A percentile compares a stretch with the other conserved stretches of the same genome.
These are phyloP conservation scores for Metacarcinus magister DNA, from an alignment of 2,888 invertebrate genomes.

Conservation along the genomic window DNA sequence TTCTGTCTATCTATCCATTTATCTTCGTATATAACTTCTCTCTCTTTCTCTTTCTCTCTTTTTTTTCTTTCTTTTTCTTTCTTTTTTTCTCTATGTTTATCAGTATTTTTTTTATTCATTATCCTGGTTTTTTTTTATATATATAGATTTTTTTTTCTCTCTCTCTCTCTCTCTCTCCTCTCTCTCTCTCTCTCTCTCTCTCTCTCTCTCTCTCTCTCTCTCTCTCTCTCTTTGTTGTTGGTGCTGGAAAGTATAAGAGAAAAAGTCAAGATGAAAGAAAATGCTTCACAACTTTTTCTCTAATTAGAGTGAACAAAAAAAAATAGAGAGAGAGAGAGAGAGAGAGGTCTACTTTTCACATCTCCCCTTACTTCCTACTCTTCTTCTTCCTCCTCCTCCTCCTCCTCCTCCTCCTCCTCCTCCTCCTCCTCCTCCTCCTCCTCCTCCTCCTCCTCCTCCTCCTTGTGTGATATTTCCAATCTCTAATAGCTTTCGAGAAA, in stretches of 20 bases:
- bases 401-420: no score
- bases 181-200: neutral
- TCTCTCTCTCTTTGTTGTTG: neutral
- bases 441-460: no score
- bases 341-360: neutral
- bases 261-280: neutral
- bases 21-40: no score
- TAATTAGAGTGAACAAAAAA: neutral
- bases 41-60: no score
- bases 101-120: no score
- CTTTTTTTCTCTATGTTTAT: no score
- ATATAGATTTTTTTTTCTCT: neutral
- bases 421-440: no score
- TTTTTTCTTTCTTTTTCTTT: no score
- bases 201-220: constrained; percentile 26
- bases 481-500: no score
- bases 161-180: neutral
- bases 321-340: neutral
- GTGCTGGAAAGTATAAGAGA: neutral
- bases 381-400: neutral
- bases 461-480: no score
- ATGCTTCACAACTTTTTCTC: neutral
- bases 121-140: neutral
- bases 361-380: neutral
- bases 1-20: neutral